A percentile compares a stretch with the other conserved stretches of the same genome.
Conservation (phyloP, 2,113 vertebrate species). For the Heterotilapia buettikoferi region DNA sequence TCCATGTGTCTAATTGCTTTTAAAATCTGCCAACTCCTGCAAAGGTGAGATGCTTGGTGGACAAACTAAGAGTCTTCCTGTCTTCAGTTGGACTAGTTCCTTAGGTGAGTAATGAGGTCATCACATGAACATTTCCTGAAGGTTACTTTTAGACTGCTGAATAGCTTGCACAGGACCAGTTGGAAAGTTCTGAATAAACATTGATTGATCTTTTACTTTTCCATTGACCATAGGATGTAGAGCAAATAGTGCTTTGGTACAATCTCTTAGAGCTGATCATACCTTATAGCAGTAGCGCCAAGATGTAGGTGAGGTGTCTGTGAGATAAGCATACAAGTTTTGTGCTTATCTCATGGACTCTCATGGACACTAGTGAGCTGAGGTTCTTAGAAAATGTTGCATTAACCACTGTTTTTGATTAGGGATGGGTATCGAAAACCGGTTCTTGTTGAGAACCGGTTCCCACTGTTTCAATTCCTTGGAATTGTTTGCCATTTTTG, state of each 20-base stretch:
- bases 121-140: background rate
- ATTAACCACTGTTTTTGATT: background rate
- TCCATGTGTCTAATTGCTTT: background rate
- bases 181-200: background rate
- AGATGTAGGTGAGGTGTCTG: background rate
- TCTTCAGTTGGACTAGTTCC: background rate
- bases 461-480: too few species aligned
- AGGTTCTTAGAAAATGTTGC: background rate
- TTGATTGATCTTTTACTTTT: background rate
- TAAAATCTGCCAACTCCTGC: background rate
- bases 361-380: background rate
- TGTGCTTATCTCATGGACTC: background rate
- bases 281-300: background rate
- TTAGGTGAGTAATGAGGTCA: background rate
- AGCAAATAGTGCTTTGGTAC: background rate
- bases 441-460: too few species aligned
- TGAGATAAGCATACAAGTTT: background rate
- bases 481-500: too few species aligned
- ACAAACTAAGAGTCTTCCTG: background rate
- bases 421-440: too few species aligned
- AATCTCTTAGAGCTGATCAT: background rate
- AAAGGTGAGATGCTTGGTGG: background rate
- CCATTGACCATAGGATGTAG: background rate
- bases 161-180: background rate
- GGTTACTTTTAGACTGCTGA: background rate